phyloP scores from a whole-genome alignment of 2,797 vertebrate species.

The Chaetophractus vellerosus region DNA sequence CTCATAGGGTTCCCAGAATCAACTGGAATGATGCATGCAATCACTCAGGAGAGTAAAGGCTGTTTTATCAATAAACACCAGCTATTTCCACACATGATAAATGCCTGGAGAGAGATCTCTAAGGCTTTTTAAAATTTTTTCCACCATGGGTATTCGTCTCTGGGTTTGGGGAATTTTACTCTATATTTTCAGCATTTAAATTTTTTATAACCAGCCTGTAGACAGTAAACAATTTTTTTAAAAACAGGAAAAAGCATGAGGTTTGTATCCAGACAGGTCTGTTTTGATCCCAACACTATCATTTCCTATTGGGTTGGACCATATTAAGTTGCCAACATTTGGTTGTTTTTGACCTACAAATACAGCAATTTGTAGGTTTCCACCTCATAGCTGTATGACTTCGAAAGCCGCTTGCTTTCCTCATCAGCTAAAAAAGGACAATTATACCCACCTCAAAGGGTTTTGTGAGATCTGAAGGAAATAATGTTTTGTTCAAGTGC shows the following conservation, averaged over 20 bases:
- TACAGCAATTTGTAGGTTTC: not conserved
- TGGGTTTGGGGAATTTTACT: constrained; percentile 6
- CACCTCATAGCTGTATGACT: not conserved
- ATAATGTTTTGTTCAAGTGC: not conserved
- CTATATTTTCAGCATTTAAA: not conserved
- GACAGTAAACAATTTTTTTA: not conserved
- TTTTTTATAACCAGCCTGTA: not conserved
- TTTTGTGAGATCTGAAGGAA: not conserved
- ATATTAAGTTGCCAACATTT: not conserved
- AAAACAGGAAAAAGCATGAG: not conserved
- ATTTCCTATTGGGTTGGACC: not conserved
- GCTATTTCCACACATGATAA: not conserved
- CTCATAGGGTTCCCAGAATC: not conserved
- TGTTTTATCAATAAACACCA: constrained; percentile 16
- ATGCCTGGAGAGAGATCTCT: not conserved
- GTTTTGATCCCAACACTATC: not conserved
- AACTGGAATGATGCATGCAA: not conserved
- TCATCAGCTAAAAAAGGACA: not conserved
- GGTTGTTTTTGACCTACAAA: not conserved
- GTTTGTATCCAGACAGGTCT: not conserved
- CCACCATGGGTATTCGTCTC: not conserved
- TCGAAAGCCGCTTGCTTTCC: not conserved
- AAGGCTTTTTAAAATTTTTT: not conserved
- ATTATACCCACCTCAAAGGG: not conserved
- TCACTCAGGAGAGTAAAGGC: not conserved